These are phyloP conservation scores for Pollenia angustigena DNA, from an alignment of 2,888 invertebrate genomes.

Conservation along the genomic window DNA sequence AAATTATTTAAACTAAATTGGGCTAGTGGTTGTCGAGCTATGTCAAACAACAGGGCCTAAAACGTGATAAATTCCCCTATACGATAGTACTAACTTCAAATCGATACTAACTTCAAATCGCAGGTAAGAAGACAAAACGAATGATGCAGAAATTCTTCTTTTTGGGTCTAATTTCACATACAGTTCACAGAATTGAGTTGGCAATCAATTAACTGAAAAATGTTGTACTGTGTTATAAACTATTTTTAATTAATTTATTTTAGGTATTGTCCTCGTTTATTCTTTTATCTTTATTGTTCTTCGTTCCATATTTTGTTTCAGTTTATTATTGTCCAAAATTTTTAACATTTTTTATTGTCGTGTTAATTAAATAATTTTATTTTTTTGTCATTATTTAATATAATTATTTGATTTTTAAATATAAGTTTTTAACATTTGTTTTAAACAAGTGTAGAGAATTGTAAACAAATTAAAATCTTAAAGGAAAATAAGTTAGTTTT, in stretches of 20 bases:
- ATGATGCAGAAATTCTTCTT: too few relatives aligned
- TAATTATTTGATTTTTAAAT: constrained; percentile 18
- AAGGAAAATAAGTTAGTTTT: not conserved
- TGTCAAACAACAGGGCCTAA: too few relatives aligned
- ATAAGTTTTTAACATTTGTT: constrained; percentile 51
- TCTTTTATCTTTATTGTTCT: not conserved
- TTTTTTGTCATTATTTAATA: constrained; percentile 10
- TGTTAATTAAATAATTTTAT: constrained; percentile 21
- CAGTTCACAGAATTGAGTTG: too few relatives aligned
- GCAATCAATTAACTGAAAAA: too few relatives aligned
- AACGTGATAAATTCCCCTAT: too few relatives aligned
- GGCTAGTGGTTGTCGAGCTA: too few relatives aligned
- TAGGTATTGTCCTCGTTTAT: constrained; percentile 38
- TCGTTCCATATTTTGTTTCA: constrained; percentile 24
- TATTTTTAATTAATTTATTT: constrained; percentile 26
- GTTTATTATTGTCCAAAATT: constrained; percentile 58
- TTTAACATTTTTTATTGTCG: constrained; percentile 52
- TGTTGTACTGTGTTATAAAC: too few relatives aligned
- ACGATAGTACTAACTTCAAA: too few relatives aligned
- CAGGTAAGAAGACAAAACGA: too few relatives aligned
- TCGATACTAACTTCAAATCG: too few relatives aligned
- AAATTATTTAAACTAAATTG: too few relatives aligned
- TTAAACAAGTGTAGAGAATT: constrained; percentile 36
- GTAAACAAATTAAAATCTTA: constrained; percentile 22
- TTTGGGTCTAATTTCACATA: too few relatives aligned